Evolutionary conservation across 2,113 vertebrate genomes (phyloP), one percentile per base, ranked within the genome.

Genomic region (Antechinus flavipes): DNA sequence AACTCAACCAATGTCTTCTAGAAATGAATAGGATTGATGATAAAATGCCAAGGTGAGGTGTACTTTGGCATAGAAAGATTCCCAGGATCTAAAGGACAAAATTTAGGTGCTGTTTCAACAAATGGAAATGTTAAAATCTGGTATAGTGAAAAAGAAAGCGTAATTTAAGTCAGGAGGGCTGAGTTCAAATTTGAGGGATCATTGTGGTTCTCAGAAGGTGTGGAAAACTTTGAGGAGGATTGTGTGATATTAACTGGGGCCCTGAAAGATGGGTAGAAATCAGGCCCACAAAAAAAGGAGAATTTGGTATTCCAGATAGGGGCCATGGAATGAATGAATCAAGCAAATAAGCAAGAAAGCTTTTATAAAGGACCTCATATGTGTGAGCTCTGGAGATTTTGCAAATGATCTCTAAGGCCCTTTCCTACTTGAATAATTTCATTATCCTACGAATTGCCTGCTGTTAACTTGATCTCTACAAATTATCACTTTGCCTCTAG

Each of bases 21-120:
- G 92, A 92, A 91, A 47, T 94, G 98, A 98, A 98, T 68, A 95
- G 61, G 98, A 61, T 92, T 2, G 55, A 96, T 90, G 97, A 98
- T 97, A 55, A 98, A 97, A 94, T 52, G 92, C 89, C 97, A 97
- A 96, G 95, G 8, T 50, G 49, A 91, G 11, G 19, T 96, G 27
- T 97, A 58, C 76, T 93, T 92, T 94, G 96, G 55, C 90, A 89
- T 89, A 5, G 68, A 93, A 35, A 94, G 10, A 90, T 47, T 49
- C 14, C 2, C 49, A 27, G 23, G 42, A 97, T 35, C 26, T 47
- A 93, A 30, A 84, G 42, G 54, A 42, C 54, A 95, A 91, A 12
- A 56, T 22, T 19, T 22, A 54, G 49, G 23, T 25, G 23, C 4
- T 26, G 46, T 23, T 56, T 49, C 68, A 12, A 23, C 22, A 61